Evolutionary conservation across 2,797 vertebrate species (phyloP).

Genomic region (Morelia viridis): DNA sequence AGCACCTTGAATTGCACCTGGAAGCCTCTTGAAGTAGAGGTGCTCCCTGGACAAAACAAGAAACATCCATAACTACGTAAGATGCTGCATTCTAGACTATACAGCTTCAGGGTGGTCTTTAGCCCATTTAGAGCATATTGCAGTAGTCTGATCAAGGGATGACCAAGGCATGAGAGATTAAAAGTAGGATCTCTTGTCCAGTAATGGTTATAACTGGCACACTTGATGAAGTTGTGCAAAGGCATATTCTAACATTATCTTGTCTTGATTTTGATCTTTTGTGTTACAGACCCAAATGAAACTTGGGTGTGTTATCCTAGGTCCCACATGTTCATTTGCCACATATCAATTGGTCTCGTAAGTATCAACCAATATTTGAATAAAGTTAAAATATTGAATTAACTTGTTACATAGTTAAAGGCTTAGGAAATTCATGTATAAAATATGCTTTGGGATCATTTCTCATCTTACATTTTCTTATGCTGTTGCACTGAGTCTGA

Average conservation of each 20-base stretch:
- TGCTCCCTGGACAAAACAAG: background rate
- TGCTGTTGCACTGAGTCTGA: too few species aligned
- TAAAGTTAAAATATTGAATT: conserved; percentile 22
- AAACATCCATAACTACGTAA: background rate
- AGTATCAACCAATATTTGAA: conserved; percentile 70
- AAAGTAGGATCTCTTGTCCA: background rate
- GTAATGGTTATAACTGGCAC: background rate
- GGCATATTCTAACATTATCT: background rate
- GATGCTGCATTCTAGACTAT: background rate
- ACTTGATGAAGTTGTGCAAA: background rate
- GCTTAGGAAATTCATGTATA: conserved; percentile 9
- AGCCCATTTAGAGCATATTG: background rate
- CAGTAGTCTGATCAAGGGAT: background rate
- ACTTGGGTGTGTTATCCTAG: conserved; percentile 87
- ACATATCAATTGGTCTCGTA: conserved; percentile 94
- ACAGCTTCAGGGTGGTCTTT: background rate
- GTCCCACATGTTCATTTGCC: conserved; percentile 90
- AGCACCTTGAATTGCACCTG: background rate
- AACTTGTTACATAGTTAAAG: conserved; percentile 13
- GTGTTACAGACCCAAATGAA: conserved; percentile 42
- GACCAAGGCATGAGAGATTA: too few species aligned
- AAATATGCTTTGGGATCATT: background rate
- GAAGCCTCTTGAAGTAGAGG: background rate
- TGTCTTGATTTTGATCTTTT: conserved; percentile 26
- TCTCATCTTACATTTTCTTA: background rate